Conservation (phyloP, 53 echinoderm and acorn worm species). For the Apostichopus leukothele region DNA sequence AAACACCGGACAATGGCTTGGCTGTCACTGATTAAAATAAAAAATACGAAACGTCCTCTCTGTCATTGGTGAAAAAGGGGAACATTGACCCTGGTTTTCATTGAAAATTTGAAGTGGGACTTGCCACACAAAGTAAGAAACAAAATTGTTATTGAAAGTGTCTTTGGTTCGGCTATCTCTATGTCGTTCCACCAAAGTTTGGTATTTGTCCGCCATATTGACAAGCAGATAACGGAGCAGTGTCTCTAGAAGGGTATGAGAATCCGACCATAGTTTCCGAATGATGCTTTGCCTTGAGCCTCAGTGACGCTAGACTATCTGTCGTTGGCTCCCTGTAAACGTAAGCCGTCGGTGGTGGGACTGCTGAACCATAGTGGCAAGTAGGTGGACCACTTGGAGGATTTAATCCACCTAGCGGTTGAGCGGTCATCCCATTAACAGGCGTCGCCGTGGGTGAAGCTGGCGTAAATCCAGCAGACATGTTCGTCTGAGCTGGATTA, state of each 20-base stretch:
- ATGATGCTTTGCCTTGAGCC: conserved; percentile 96
- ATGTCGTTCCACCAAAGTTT: conserved; percentile 34
- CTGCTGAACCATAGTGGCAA: conserved; percentile 76
- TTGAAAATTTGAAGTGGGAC: too few relatives aligned
- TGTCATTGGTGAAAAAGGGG: too few relatives aligned
- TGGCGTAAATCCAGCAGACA: conserved; percentile 58
- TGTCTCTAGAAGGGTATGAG: conserved; percentile 87
- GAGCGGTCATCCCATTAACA: conserved; percentile 80
- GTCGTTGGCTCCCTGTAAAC: conserved; percentile 86
- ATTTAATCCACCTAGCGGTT: conserved; percentile 74
- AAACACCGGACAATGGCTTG: too few relatives aligned
- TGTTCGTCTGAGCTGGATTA: conserved; percentile 62
- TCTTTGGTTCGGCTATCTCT: not conserved
- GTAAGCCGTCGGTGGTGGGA: conserved; percentile 75
- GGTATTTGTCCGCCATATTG: conserved; percentile 78
- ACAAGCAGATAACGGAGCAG: conserved; percentile 84
- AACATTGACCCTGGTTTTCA: too few relatives aligned
- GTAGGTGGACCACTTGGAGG: conserved; percentile 61
- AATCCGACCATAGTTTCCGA: conserved; percentile 69
- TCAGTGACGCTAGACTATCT: conserved; percentile 89
- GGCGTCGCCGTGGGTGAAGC: conserved; percentile 65
- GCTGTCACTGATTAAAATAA: too few relatives aligned
- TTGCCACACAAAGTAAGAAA: not conserved
- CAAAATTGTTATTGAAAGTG: not conserved
- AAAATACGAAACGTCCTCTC: too few relatives aligned